Evolutionary conservation across 2,888 invertebrate species (phyloP).

Genomic region (Nymphalis polychloros): DNA sequence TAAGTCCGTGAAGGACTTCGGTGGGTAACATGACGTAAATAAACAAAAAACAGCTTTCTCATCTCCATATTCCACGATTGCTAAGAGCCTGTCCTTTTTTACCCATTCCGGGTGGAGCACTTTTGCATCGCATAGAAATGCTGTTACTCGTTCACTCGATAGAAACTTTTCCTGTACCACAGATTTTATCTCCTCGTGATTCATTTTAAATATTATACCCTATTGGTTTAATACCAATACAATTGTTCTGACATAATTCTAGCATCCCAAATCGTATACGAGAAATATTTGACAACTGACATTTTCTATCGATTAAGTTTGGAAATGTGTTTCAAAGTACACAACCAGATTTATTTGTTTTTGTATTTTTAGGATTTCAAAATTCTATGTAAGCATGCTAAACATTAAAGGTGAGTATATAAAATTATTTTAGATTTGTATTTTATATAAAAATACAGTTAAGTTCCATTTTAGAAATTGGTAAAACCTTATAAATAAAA

Average conservation of each 20-base stretch:
- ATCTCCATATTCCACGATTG: conserved; percentile 76
- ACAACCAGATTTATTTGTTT: too few species aligned
- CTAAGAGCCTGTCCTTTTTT: conserved; percentile 72
- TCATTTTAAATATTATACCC: conserved; percentile 60
- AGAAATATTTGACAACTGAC: conserved; percentile 23
- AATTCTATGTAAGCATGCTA: too few species aligned
- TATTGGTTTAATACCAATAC: conserved; percentile 35
- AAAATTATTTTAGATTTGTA: too few species aligned
- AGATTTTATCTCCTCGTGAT: conserved; percentile 73
- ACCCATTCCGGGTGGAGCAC: conserved; percentile 75
- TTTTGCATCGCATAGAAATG: conserved; percentile 73
- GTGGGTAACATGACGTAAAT: conserved; percentile 82
- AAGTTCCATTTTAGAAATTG: too few species aligned
- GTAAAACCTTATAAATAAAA: too few species aligned
- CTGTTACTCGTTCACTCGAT: conserved; percentile 73
- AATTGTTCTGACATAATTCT: conserved; percentile 34
- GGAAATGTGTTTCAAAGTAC: not conserved
- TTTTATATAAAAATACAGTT: too few species aligned
- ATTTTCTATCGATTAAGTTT: conserved; percentile 21
- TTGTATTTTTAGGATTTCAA: too few species aligned
- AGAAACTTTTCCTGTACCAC: conserved; percentile 78
- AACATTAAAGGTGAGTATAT: too few species aligned
- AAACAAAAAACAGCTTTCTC: conserved; percentile 79
- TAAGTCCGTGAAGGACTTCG: conserved; percentile 88
- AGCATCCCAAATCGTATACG: conserved; percentile 20